Evolutionary conservation across 2,113 vertebrate genomes (phyloP).

Genomic region (Xerus inauris): DNA sequence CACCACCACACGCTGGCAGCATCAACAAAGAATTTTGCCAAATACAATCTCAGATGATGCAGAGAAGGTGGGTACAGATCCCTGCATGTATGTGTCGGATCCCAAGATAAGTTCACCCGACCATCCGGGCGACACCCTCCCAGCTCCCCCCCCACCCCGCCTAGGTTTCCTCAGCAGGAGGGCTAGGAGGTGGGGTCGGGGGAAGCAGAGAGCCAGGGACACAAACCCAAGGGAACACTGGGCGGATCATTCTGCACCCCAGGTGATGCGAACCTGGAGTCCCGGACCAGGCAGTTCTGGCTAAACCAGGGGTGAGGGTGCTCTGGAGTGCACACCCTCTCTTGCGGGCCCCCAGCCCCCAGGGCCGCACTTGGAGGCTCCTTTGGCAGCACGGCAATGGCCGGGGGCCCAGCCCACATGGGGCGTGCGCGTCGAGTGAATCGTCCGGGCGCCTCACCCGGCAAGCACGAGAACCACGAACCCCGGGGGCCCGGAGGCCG

Average conservation of each 20-base stretch:
- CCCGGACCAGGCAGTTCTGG: neutral
- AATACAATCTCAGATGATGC: neutral
- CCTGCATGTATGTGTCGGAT: neutral
- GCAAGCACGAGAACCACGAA: conserved; percentile 1
- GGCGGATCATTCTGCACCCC: no score
- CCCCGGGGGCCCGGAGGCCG: neutral
- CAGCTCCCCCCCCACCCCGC: neutral
- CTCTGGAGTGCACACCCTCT: neutral
- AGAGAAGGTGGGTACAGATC: neutral
- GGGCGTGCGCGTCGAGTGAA: neutral
- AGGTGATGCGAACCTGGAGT: neutral
- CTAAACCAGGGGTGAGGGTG: neutral
- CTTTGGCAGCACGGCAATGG: neutral
- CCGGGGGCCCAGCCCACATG: neutral
- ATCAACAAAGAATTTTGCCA: neutral
- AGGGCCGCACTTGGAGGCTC: neutral
- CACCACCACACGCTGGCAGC: neutral
- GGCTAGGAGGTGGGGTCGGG: neutral
- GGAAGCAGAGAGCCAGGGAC: neutral
- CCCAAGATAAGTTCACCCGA: neutral
- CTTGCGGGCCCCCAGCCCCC: neutral
- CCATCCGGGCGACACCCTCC: neutral
- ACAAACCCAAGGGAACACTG: no score
- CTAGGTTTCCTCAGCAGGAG: neutral
- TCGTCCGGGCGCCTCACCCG: neutral